Evolutionary conservation across 2,888 invertebrate genomes (phyloP), one percentile per base, ranked within the genome.

Genomic region (Macrophya annulata): DNA sequence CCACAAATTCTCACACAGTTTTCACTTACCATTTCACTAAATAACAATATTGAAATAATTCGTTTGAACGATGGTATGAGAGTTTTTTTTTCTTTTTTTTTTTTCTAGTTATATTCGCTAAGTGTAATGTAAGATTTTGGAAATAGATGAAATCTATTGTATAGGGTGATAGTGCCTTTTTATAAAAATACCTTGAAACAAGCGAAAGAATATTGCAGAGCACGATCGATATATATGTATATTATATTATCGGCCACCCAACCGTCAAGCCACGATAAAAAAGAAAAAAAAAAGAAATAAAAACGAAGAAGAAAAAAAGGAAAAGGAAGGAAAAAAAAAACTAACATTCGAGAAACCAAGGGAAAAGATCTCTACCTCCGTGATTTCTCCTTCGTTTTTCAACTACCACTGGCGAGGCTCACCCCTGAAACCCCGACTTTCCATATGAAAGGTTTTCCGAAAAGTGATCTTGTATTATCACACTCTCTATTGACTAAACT

Each of bases 391-490:
- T 74, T 74, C n/a, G 45, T 74, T 74, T 48, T 68, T 68, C 68
- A 68, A 37, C 68, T 37, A 68, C 68, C 68, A 37, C 37, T 12
- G 62, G 62, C 40, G 25, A 2, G 15, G 59, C 59, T 37, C 40
- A 40, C 40, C 81, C 40, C 59, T 21, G 21, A 40, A 62, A 59
- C 25, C 51, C 81, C 6, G 81, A 62, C 43, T 59, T 81, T 81
- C 59, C 81, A 81, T 81, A 62, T 62, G 81, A 81, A 81, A 81
- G 81, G 62, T 81, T 81, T 62, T 43, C 12, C 43, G 25, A 59
- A 81, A 81, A 81, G 81, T 62, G 59, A 81, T 81, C 43, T 81
- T 62, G 81, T 59, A 62, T 81, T 81, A 81, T 40, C 81, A 81
- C 40, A 81, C 43, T 59, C 17, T 81, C 59, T 81, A 81, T 59